These are phyloP conservation scores for Anarrhichthys ocellatus DNA, from an alignment of 2,113 vertebrate genomes.

Conservation along the genomic window DNA sequence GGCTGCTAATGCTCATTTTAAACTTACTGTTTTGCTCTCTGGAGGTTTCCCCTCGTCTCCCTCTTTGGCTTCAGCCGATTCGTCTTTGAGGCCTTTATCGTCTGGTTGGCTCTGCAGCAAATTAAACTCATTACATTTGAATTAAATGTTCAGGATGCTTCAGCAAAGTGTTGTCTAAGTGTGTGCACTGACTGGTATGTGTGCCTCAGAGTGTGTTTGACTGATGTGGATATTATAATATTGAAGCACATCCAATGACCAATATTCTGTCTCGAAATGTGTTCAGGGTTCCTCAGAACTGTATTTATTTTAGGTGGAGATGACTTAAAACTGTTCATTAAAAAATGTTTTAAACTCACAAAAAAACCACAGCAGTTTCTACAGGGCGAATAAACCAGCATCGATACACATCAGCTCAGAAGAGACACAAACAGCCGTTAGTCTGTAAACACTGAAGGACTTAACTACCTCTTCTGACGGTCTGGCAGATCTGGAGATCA, in stretches of 20 bases:
- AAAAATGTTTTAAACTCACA: too few species aligned
- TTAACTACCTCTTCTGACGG: conserved; percentile 46
- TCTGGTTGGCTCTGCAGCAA: conserved; percentile 46
- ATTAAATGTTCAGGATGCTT: too few species aligned
- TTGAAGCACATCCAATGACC: neutral
- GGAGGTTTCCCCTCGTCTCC: neutral
- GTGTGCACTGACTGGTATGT: neutral
- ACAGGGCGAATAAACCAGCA: neutral
- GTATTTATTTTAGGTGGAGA: neutral
- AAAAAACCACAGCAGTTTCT: neutral
- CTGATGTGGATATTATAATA: neutral
- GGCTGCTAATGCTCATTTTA: too few species aligned
- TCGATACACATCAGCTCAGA: neutral
- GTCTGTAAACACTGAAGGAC: neutral
- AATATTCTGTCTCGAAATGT: neutral
- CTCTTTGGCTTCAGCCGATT: conserved; percentile 10
- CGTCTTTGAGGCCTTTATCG: conserved; percentile 28
- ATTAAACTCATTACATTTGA: neutral
- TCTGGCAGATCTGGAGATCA: conserved; percentile 30
- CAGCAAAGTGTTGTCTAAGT: neutral
- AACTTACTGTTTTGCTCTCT: conserved; percentile 50
- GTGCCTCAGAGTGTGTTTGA: neutral
- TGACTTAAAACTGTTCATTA: neutral
- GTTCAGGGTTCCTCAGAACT: neutral
- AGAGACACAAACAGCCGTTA: neutral